Conservation (phyloP, 2,888 invertebrate genomes). For the Sinodicranocentrus sp. region DNA sequence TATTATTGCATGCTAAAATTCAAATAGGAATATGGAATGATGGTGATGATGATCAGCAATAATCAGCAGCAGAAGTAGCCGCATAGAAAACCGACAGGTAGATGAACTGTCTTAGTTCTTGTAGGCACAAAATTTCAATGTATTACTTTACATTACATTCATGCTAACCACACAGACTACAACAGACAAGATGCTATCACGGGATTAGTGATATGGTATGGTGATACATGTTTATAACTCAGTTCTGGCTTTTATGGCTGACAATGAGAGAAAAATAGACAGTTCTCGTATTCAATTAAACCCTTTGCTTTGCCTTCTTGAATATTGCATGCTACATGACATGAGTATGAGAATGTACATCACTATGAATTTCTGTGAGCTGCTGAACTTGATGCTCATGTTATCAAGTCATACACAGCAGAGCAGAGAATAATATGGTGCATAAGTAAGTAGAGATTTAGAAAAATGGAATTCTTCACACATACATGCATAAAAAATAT, state of each 20-base stretch:
- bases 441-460: too few relatives aligned
- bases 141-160: slow-evolving; percentile 16
- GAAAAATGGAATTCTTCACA: too few relatives aligned
- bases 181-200: not conserved
- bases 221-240: slow-evolving; percentile 4
- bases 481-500: too few relatives aligned
- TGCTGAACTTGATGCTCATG: too few relatives aligned
- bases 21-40: slow-evolving; percentile 6
- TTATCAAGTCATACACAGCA: too few relatives aligned
- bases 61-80: slow-evolving; percentile 3
- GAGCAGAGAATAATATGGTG: too few relatives aligned
- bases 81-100: slow-evolving; percentile 47
- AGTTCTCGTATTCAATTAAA: not conserved
- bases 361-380: too few relatives aligned
- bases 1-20: slow-evolving; percentile 16
- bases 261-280: too few relatives aligned
- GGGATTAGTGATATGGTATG: not conserved
- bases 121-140: not conserved
- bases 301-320: too few relatives aligned
- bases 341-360: too few relatives aligned
- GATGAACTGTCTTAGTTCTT: slow-evolving; percentile 45
- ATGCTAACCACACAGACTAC: too few relatives aligned
- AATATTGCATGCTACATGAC: too few relatives aligned
- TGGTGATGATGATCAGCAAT: slow-evolving; percentile 22
- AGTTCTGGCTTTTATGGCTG: not conserved